phyloP scores from a whole-genome alignment of 1,140 invertebrate genomes.

The Trichonephila inaurata region DNA sequence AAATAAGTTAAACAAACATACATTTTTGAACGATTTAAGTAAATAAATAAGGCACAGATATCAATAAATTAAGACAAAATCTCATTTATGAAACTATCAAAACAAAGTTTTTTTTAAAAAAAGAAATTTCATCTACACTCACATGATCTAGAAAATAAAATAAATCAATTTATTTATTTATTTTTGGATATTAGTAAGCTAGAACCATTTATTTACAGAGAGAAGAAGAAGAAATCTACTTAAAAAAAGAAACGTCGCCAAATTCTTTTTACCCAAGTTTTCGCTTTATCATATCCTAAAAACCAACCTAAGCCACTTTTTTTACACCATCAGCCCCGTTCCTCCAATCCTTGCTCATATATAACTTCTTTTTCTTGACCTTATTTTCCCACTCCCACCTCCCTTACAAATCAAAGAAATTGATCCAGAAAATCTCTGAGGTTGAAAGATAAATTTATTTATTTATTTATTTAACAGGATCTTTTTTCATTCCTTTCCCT shows the following conservation, averaged over 20 bases:
- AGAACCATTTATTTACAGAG: too few species aligned
- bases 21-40: too few species aligned
- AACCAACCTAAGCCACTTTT: neutral
- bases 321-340: neutral
- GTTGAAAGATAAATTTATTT: constrained; percentile 2
- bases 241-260: neutral
- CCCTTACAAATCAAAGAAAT: constrained; percentile 10
- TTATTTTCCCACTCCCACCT: neutral
- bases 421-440: constrained; percentile 33
- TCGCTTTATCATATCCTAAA: neutral
- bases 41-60: too few species aligned
- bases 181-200: too few species aligned
- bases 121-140: too few species aligned
- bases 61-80: too few species aligned
- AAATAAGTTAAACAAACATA: too few species aligned
- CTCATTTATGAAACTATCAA: too few species aligned
- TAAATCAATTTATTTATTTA: too few species aligned
- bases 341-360: neutral
- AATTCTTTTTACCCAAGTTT: neutral
- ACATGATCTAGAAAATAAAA: too few species aligned
- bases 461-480: neutral
- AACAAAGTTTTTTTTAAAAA: too few species aligned
- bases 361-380: constrained; percentile 3
- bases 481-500: neutral
- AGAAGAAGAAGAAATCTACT: too few species aligned